Evolutionary conservation across 2,113 vertebrate genomes (phyloP), one percentile per base, ranked within the genome.

Genomic region (Ovis aries): DNA sequence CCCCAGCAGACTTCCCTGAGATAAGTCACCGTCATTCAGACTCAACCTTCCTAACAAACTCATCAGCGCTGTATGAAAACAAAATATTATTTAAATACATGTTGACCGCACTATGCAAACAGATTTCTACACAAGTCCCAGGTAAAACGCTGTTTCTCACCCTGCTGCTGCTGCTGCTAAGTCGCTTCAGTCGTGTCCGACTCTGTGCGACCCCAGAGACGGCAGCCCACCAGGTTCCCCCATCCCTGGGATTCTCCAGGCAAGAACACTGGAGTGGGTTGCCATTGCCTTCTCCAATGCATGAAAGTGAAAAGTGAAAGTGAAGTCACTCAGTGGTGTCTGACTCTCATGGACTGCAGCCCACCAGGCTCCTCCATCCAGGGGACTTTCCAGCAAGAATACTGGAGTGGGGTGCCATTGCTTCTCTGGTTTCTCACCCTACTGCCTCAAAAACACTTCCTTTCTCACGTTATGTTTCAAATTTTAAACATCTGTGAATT

Each of bases 361-460:
- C 55, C 9, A 25, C 23, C 55, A 25, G 55, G 55, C 55, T 57
- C 55, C 55, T 11, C 55, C 0, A 0, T 25, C 55, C 55, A 10
- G 3, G 23, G 55, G 55, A 25, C 11, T 57, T 25, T 57, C 55
- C 55, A 57, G 9, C 23, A 11, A 57, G 23, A 57, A 3, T 4
- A 25, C 23, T 25, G 23, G 3, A 25, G 3, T 25, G 3, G 23
- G 55, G 0, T 10, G 55, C 55, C 55, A 25, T 11, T 11, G 23
- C 55, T 25, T 57, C 55, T 25, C 55, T 8, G 23, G n/a, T 64
- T 88, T 84, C n/a, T 80, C 19, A n/a, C 19, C 13, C 7, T 19
- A 1, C 12, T 4, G 8, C 4, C 60, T 25, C 14, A 5, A 74
- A 9, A 40, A 48, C 14, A 16, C 40, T 48, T 40, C 3, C 27